Evolutionary conservation across 1,140 invertebrate species (phyloP).

Genomic region (Achatina immaculata): DNA sequence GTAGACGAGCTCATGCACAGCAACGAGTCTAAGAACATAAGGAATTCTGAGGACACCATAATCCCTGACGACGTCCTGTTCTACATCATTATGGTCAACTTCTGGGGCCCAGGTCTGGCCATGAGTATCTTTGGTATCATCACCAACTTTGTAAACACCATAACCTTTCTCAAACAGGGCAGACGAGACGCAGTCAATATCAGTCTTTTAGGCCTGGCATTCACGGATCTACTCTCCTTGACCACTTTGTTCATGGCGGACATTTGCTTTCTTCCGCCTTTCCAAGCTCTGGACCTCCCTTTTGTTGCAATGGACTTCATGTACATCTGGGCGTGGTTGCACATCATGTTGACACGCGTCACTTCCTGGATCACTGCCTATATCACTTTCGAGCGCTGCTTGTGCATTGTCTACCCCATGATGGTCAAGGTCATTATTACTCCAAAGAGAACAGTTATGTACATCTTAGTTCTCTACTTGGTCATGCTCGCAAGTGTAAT

Average conservation of each 20-base stretch:
- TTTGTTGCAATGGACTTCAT: not conserved
- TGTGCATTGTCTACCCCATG: not conserved
- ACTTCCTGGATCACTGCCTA: not conserved
- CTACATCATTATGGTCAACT: slow-evolving; percentile 9
- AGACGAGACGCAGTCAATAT: slow-evolving; percentile 13
- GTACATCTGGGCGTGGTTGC: not conserved
- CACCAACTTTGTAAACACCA: not conserved
- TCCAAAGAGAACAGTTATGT: not conserved
- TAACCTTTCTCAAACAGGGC: not conserved
- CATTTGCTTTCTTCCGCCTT: not conserved
- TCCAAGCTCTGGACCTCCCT: not conserved
- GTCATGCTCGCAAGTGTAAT: not conserved
- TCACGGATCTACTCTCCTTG: slow-evolving; percentile 1
- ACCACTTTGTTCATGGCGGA: not conserved
- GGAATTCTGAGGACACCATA: too few relatives aligned
- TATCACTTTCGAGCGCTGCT: slow-evolving; percentile 1
- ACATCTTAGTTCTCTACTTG: not conserved
- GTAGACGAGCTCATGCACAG: too few relatives aligned
- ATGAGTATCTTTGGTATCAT: slow-evolving; percentile 20
- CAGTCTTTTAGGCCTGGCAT: slow-evolving; percentile 3
- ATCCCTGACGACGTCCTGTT: too few relatives aligned
- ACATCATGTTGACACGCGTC: not conserved
- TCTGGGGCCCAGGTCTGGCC: not conserved
- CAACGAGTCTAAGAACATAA: too few relatives aligned
- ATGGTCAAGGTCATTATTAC: slow-evolving; percentile 1